Percentiles rank a stretch among this genome's conserved stretches.
These are phyloP conservation scores for Symphodus melops DNA, from an alignment of 2,113 vertebrate species.

Conservation along the genomic window DNA sequence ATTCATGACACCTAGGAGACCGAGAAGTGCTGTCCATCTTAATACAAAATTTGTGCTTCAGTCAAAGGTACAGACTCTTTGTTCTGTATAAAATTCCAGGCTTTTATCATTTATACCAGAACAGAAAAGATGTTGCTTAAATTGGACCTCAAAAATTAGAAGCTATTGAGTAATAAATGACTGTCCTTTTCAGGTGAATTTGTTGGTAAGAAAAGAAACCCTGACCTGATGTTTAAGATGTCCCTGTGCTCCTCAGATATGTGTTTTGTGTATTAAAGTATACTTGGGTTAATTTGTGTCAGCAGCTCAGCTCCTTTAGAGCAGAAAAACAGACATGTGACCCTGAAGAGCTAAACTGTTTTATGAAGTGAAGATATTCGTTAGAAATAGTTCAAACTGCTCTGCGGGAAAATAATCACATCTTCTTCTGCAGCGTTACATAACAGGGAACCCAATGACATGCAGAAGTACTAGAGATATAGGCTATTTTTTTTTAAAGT, in stretches of 20 bases:
- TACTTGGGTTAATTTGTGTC: not conserved
- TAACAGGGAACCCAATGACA: constrained; percentile 3
- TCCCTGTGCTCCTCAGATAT: not conserved
- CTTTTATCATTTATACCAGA: not conserved
- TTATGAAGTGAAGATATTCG: constrained; percentile 20
- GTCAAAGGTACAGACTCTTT: too few relatives aligned
- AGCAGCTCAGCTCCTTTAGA: not conserved
- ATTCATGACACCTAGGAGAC: too few relatives aligned
- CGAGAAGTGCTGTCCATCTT: too few relatives aligned
- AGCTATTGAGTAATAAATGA: not conserved
- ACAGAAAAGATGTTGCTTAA: not conserved
- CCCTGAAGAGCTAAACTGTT: constrained; percentile 7
- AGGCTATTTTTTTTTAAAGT: not conserved
- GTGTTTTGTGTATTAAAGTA: not conserved
- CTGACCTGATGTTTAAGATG: not conserved
- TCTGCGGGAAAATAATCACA: constrained; percentile 15
- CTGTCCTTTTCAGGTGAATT: not conserved
- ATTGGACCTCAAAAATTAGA: too few relatives aligned
- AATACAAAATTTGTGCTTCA: too few relatives aligned
- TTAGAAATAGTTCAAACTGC: constrained; percentile 2
- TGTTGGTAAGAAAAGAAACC: not conserved
- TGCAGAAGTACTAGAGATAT: not conserved
- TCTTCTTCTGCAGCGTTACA: constrained; percentile 21
- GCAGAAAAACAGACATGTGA: not conserved
- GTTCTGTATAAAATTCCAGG: not conserved